These are phyloP conservation scores for Hippotragus niger DNA, from an alignment of 2,113 vertebrate genomes.

Conservation along the genomic window DNA sequence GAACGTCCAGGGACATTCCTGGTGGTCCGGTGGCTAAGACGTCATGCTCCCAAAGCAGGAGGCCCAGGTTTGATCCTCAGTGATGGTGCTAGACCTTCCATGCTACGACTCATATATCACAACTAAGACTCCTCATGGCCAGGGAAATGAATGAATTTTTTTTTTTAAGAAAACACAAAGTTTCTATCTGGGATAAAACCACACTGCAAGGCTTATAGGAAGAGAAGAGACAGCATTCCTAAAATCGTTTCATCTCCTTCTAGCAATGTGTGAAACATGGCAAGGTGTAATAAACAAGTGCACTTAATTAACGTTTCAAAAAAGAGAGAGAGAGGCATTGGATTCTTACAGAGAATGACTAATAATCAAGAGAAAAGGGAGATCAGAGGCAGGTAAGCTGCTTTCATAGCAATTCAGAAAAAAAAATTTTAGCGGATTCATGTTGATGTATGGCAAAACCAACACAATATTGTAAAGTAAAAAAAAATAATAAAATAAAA, in stretches of 20 bases:
- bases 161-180: neutral
- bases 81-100: neutral
- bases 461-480: too few species aligned
- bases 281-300: neutral
- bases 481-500: too few species aligned
- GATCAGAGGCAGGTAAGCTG: neutral
- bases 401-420: neutral
- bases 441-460: too few species aligned
- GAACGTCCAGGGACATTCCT: neutral
- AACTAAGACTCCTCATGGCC: neutral
- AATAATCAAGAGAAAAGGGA: neutral
- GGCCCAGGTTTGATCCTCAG: neutral
- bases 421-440: too few species aligned
- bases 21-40: neutral
- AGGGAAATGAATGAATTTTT: neutral
- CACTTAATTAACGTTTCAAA: neutral
- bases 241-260: too few species aligned
- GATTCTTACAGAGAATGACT: neutral
- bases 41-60: neutral
- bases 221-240: neutral
- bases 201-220: neutral
- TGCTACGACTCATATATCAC: rapidly evolving
- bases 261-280: neutral
- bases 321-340: too few species aligned
- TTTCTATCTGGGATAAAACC: neutral